Percentiles rank a stretch among this genome's conserved stretches.
phyloP scores from a whole-genome alignment of 2,888 invertebrate species.

The Scaptomyza polygonia region DNA sequence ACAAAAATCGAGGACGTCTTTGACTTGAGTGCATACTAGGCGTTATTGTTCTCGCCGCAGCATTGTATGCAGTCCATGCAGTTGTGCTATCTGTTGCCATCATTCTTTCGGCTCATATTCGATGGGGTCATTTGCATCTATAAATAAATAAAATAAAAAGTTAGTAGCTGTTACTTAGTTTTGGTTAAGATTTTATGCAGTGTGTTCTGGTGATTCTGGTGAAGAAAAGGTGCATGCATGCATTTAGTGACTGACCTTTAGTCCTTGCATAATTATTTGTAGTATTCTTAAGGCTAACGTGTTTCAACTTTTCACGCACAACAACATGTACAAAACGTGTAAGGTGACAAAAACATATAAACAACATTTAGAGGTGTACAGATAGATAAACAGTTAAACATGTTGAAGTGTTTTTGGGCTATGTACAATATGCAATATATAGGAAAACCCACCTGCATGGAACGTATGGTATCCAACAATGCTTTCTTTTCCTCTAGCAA shows the following conservation, averaged over 20 bases:
- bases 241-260: constrained; percentile 77
- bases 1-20: constrained; percentile 41
- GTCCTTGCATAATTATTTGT: constrained; percentile 80
- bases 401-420: constrained; percentile 14
- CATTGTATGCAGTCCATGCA: constrained; percentile 90
- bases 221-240: constrained; percentile 44
- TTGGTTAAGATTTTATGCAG: background rate
- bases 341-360: constrained; percentile 51
- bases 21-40: constrained; percentile 57
- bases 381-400: constrained; percentile 45
- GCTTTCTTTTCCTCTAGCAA: constrained; percentile 90
- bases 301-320: constrained; percentile 67
- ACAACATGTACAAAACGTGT: constrained; percentile 43
- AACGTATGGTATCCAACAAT: constrained; percentile 88
- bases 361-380: constrained; percentile 52
- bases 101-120: constrained; percentile 83
- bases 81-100: constrained; percentile 88
- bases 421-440: background rate
- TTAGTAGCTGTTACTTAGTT: background rate
- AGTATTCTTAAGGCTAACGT: constrained; percentile 74
- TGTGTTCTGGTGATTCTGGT: background rate
- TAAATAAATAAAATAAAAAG: constrained; percentile 17
- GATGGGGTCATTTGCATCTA: constrained; percentile 84
- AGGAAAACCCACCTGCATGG: constrained; percentile 86
- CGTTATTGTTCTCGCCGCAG: constrained; percentile 86